phyloP scores from a whole-genome alignment of 2,113 vertebrate species.

The Erinaceus europaeus region DNA sequence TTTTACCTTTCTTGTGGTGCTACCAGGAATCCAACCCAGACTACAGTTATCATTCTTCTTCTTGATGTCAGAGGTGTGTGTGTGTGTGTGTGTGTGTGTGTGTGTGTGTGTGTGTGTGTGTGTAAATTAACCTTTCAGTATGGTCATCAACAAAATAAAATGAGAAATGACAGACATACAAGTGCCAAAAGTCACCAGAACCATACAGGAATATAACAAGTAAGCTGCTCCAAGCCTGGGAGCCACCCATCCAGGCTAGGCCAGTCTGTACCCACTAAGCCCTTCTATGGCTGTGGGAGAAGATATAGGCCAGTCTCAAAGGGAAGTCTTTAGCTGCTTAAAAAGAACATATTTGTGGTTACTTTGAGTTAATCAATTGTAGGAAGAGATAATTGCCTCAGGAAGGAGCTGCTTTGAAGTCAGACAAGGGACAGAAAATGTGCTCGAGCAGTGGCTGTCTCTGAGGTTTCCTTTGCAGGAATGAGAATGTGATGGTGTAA shows the following conservation, averaged over 20 bases:
- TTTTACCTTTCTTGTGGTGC: too few relatives aligned
- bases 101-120: not conserved
- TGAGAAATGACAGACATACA: not conserved
- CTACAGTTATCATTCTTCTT: not conserved
- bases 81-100: not conserved
- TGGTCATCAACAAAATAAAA: not conserved
- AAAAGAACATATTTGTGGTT: not conserved
- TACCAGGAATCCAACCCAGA: too few relatives aligned
- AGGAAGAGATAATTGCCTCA: not conserved
- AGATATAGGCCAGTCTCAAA: not conserved
- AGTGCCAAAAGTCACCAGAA: not conserved
- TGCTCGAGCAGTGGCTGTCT: not conserved
- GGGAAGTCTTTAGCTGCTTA: not conserved
- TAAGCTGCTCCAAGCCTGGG: rapidly evolving
- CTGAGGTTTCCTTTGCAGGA: not conserved
- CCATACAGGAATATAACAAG: not conserved
- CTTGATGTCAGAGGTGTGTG: not conserved
- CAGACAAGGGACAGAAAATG: not conserved
- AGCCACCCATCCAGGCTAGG: too few relatives aligned
- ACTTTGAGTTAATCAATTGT: not conserved
- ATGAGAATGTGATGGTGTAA: not conserved
- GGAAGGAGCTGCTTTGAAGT: not conserved
- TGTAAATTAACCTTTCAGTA: constrained; percentile 2
- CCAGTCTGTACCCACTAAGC: not conserved
- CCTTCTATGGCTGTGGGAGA: not conserved